phyloP scores from a whole-genome alignment of 2,888 invertebrate genomes.

The Scaptomyza tumidula region DNA sequence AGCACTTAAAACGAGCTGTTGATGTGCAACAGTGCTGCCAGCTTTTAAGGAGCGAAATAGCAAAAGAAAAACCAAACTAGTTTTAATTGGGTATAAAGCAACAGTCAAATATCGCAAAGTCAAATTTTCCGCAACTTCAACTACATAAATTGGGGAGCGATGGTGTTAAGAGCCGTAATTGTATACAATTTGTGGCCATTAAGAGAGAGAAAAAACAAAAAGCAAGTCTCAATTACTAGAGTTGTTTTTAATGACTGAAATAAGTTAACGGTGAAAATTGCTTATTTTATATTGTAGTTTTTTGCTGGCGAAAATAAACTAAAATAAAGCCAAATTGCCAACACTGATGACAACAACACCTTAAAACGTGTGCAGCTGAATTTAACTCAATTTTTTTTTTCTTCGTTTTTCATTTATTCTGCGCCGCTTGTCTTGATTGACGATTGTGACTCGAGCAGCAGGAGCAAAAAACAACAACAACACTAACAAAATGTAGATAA shows the following conservation, averaged over 20 bases:
- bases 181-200: slow-evolving; percentile 1
- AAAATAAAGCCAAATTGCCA: slow-evolving; percentile 4
- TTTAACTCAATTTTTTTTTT: slow-evolving; percentile 21
- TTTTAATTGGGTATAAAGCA: background rate
- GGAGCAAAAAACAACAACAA: slow-evolving; percentile 11
- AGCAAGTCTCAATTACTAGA: background rate
- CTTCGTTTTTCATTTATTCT: slow-evolving; percentile 53
- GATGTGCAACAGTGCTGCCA: slow-evolving; percentile 13
- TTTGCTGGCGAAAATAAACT: background rate
- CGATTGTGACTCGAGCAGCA: slow-evolving; percentile 30
- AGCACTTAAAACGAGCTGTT: slow-evolving; percentile 29
- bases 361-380: slow-evolving; percentile 31
- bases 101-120: background rate
- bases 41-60: background rate
- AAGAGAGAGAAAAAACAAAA: background rate
- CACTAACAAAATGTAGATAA: background rate
- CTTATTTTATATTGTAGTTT: background rate
- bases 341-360: slow-evolving; percentile 8
- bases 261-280: background rate
- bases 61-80: background rate
- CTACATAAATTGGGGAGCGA: background rate
- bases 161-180: background rate
- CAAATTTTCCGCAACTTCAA: slow-evolving; percentile 2
- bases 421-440: slow-evolving; percentile 24
- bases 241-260: background rate